phyloP scores from a whole-genome alignment of 2,888 invertebrate genomes.

The Watsonalla cultraria region DNA sequence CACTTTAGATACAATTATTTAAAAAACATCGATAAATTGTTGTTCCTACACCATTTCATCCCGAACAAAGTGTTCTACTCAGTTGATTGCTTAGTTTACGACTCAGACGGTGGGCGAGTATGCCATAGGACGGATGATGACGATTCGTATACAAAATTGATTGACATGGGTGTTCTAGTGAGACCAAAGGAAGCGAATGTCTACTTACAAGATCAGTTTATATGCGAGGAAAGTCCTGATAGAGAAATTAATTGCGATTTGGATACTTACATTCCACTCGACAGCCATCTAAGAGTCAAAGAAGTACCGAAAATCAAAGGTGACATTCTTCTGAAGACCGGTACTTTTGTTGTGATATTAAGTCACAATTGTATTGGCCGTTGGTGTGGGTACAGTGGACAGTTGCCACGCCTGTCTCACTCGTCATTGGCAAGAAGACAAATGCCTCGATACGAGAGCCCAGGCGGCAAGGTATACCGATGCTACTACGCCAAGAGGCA shows the following conservation, averaged over 20 bases:
- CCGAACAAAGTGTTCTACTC: constrained; percentile 48
- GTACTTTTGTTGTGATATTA: constrained; percentile 35
- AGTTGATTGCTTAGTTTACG: constrained; percentile 65
- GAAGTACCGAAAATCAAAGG: constrained; percentile 29
- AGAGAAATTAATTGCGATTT: constrained; percentile 51
- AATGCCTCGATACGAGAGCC: constrained; percentile 30
- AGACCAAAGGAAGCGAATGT: constrained; percentile 49
- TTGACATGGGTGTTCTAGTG: constrained; percentile 50
- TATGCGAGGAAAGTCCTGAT: constrained; percentile 51
- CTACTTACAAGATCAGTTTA: constrained; percentile 60
- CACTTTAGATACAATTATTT: constrained; percentile 49
- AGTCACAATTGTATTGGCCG: constrained; percentile 37
- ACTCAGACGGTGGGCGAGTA: constrained; percentile 48
- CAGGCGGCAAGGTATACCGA: constrained; percentile 54
- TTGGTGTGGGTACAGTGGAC: constrained; percentile 61
- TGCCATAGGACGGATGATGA: constrained; percentile 52
- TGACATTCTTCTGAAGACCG: constrained; percentile 51
- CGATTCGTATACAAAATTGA: constrained; percentile 45
- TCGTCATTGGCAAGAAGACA: constrained; percentile 29
- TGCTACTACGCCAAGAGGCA: constrained; percentile 61
- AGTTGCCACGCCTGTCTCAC: constrained; percentile 12
- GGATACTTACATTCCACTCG: constrained; percentile 48
- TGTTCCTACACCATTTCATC: constrained; percentile 50
- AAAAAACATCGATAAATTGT: constrained; percentile 57
- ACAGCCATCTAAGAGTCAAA: constrained; percentile 40